Percentiles rank a stretch among this genome's conserved stretches.
These are phyloP conservation scores for Brachionus plicatilis DNA, from an alignment of 1,140 invertebrate genomes.

Conservation along the genomic window DNA sequence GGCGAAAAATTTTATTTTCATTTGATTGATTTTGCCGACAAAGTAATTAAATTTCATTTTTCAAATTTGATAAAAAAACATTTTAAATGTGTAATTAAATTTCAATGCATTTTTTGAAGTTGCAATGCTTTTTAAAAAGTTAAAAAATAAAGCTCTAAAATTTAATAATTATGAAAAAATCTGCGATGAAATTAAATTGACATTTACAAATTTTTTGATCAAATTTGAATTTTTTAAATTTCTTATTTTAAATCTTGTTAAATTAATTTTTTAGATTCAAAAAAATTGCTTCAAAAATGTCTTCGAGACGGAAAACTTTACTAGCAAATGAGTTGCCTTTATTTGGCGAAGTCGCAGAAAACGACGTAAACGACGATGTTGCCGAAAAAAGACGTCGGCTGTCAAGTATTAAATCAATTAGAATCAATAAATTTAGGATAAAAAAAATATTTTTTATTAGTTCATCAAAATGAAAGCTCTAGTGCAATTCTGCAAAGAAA, in stretches of 20 bases:
- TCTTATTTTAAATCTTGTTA: too few relatives aligned
- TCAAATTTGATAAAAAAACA: too few relatives aligned
- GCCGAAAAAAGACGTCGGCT: conserved; percentile 19
- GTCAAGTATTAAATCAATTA: background rate
- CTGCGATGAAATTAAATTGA: too few relatives aligned
- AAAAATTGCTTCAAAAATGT: background rate
- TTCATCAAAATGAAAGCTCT: conserved; percentile 12
- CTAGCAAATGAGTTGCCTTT: conserved; percentile 5
- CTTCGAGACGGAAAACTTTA: background rate
- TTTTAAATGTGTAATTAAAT: too few relatives aligned
- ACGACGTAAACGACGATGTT: background rate
- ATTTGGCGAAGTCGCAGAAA: background rate
- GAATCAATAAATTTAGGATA: background rate
- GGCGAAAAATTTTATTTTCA: background rate
- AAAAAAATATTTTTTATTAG: background rate
- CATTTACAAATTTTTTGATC: too few relatives aligned
- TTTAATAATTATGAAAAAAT: too few relatives aligned
- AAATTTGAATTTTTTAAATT: too few relatives aligned
- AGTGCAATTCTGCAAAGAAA: background rate
- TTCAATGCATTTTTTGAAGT: too few relatives aligned
- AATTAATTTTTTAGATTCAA: background rate
- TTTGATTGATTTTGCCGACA: background rate
- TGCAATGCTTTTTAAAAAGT: too few relatives aligned
- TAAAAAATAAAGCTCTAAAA: too few relatives aligned
- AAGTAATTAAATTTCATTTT: too few relatives aligned